Evolutionary conservation across 1,140 invertebrate genomes (phyloP).

Genomic region (Drosophila neocordata): DNA sequence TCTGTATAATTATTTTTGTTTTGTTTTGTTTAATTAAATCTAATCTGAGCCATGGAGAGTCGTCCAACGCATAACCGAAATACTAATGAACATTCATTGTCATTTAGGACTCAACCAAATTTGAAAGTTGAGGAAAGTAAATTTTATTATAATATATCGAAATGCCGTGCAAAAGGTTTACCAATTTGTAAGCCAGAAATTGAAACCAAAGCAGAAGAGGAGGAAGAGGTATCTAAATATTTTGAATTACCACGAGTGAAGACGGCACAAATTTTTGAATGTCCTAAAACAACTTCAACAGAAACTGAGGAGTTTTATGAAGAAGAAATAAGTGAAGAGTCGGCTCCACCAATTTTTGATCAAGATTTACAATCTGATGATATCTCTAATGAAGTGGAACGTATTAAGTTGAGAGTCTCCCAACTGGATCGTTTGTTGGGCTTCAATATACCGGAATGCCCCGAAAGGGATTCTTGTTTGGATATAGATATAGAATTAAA

Average conservation of each 20-base stretch:
- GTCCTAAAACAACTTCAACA: neutral
- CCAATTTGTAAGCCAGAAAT: slow-evolving; percentile 21
- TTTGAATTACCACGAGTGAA: neutral
- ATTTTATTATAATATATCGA: neutral
- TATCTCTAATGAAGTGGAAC: slow-evolving; percentile 24
- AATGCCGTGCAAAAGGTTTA: slow-evolving; percentile 26
- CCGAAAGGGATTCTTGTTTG: slow-evolving; percentile 10
- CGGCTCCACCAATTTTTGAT: neutral
- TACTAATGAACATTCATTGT: neutral
- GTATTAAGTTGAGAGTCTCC: slow-evolving; percentile 1
- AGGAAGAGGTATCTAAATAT: neutral
- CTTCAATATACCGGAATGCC: slow-evolving; percentile 29
- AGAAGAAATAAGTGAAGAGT: neutral
- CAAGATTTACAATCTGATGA: slow-evolving; percentile 16
- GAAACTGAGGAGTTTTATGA: neutral
- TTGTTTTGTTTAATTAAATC: no score
- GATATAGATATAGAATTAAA: slow-evolving; percentile 17
- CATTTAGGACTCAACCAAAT: neutral
- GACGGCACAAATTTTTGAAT: slow-evolving; percentile 3
- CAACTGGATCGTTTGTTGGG: slow-evolving; percentile 9
- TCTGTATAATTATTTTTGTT: neutral
- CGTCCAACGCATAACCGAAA: neutral
- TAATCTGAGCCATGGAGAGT: neutral
- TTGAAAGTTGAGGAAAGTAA: neutral
- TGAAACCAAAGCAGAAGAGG: neutral